Base-by-base conservation (phyloP, 2,888 invertebrate genomes). In the Lymantria dispar region DNA sequence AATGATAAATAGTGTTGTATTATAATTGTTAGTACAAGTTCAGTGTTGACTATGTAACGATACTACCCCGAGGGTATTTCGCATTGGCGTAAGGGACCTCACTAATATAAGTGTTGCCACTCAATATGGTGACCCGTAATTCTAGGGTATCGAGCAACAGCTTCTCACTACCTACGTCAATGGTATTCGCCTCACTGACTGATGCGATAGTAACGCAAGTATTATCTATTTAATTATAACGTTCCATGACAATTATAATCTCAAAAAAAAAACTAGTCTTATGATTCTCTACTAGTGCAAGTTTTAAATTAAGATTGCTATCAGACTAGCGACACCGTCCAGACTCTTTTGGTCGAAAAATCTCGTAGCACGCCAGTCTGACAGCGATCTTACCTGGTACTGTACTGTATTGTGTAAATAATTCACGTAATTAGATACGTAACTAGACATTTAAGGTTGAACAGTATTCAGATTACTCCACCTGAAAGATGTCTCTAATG, bases 391-490 rank as follows among this genome's bases (percentile, higher is more conserved):
- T 54, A 51, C 12, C 45, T 48, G 47, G 52, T 61, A 56, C 54
- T 58, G 49, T 45, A 41, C 39, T 43, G 40, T 69, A 40, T 45
- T 43, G 38, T 69, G 65, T 69, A 68, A 51, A 67, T 66, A 68
- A 56, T 57, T 60, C 58, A 62, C 50, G 43, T 64, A 60, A 51
- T 43, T 64, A 60, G 51, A 47, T 55, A 46, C 12, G 38, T 66
- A 64, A 60, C 54, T 68, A 64, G 59, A 43, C 11, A 60, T 52
- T 49, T 69, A 65, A 64, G 45, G 46, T 61, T 58, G 49, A 74
- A 66, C 76, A 78, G 74, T 77, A 78, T 78, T 77, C 56, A 66
- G 56, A 55, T 50, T 43, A 58, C 43, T 61, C 58, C 63, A 64
- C 51, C 60, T 63, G 38, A 50, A 42, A 44, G 36, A 8, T 33